Conservation (phyloP, 2,113 vertebrate genomes). For the Dryoscopus gambensis region DNA sequence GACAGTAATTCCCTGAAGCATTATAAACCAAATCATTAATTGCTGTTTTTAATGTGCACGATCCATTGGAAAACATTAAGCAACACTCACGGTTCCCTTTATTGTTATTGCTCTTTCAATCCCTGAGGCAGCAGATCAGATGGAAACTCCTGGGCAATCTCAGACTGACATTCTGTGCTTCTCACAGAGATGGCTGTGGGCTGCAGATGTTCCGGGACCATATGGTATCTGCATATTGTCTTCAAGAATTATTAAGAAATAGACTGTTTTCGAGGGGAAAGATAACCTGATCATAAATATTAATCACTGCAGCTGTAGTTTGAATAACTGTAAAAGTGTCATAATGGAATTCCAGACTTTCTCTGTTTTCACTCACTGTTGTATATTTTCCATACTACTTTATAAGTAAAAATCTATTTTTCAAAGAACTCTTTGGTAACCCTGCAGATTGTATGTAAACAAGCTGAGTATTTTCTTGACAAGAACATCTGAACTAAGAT, state of each 20-base stretch:
- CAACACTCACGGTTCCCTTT: slow-evolving; percentile 23
- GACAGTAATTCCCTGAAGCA: slow-evolving; percentile 66
- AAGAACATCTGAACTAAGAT: neutral
- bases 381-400: neutral
- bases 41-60: slow-evolving; percentile 41
- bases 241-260: neutral
- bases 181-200: slow-evolving; percentile 17
- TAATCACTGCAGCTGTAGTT: neutral
- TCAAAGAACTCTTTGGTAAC: neutral
- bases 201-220: slow-evolving; percentile 42
- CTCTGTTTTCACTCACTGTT: neutral
- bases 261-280: neutral
- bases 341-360: neutral
- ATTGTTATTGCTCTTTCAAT: slow-evolving; percentile 36
- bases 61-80: slow-evolving; percentile 68
- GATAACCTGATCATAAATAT: slow-evolving; percentile 15
- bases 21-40: slow-evolving; percentile 74
- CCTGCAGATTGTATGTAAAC: neutral
- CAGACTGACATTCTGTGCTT: neutral
- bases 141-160: slow-evolving; percentile 25
- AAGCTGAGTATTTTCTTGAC: neutral
- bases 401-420: neutral
- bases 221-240: slow-evolving; percentile 41
- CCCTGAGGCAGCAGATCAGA: slow-evolving; percentile 29
- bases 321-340: neutral